Percentiles rank a stretch among this genome's conserved stretches.
Evolutionary conservation across 2,888 invertebrate species (phyloP).

Genomic region (Smittia aterrima): DNA sequence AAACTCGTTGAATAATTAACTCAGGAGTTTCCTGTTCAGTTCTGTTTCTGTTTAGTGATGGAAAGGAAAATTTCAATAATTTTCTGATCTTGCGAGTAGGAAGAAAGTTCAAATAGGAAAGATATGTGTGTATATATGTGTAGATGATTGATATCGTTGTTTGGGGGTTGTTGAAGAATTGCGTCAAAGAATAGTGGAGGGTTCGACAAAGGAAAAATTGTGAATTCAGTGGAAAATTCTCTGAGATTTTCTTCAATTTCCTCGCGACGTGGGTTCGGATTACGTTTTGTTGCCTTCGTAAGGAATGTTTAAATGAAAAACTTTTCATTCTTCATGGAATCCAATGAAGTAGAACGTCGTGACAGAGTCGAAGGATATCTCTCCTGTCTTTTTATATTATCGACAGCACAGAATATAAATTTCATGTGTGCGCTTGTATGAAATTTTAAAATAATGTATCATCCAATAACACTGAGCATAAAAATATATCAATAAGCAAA

Average conservation of each 20-base stretch:
- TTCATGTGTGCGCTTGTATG: conserved; percentile 27
- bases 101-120: background rate
- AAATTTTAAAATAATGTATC: conserved; percentile 19
- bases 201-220: background rate
- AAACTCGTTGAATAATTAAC: background rate
- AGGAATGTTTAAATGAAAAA: background rate
- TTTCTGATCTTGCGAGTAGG: background rate
- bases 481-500: conserved; percentile 27
- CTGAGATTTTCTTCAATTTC: background rate
- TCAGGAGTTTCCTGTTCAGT: background rate
- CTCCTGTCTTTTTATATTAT: background rate
- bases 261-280: background rate
- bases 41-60: background rate
- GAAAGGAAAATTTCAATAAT: background rate
- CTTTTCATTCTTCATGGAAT: background rate
- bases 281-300: background rate
- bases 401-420: conserved; percentile 28
- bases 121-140: background rate
- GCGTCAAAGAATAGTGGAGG: background rate
- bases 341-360: too few relatives aligned
- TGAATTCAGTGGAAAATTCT: background rate
- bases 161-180: background rate
- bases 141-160: conserved; percentile 22
- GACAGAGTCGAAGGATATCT: background rate
- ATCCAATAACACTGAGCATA: conserved; percentile 19